Evolutionary conservation across 1,140 invertebrate species (phyloP).

Genomic region (Ptiloglossa arizonensis): DNA sequence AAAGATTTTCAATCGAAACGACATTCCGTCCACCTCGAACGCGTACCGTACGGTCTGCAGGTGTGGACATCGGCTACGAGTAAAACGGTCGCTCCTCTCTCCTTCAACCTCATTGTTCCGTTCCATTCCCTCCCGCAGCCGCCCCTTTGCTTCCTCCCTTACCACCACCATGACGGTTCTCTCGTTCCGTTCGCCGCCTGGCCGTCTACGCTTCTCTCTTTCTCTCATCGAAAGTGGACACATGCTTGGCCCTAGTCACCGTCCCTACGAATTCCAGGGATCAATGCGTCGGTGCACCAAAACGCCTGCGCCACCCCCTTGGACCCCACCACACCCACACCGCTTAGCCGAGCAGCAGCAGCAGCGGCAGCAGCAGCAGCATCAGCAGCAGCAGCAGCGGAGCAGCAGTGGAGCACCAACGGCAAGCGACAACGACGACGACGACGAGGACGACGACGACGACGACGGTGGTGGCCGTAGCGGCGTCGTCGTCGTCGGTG

Average conservation of each 20-base stretch:
- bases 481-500: background rate
- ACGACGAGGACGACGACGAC: too few relatives aligned
- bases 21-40: background rate
- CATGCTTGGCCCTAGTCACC: conserved; percentile 63
- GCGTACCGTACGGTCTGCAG: conserved; percentile 46
- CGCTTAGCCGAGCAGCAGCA: conserved; percentile 49
- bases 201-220: conserved; percentile 43
- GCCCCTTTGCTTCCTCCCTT: background rate
- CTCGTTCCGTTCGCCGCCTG: conserved; percentile 27
- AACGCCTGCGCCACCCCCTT: conserved; percentile 77
- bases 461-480: background rate
- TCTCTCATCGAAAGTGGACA: conserved; percentile 63
- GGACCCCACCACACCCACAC: conserved; percentile 53
- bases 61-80: conserved; percentile 61
- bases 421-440: background rate
- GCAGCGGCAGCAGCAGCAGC: conserved; percentile 18
- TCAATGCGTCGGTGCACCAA: conserved; percentile 79
- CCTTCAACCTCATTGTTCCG: conserved; percentile 45
- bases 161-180: background rate
- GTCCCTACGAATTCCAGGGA: conserved; percentile 77
- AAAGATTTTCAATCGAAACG: too few relatives aligned
- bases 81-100: conserved; percentile 53
- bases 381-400: conserved; percentile 3
- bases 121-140: background rate
- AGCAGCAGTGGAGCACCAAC: background rate